Conservation (phyloP, 2,888 invertebrate species). For the Amphipyra berbera region DNA sequence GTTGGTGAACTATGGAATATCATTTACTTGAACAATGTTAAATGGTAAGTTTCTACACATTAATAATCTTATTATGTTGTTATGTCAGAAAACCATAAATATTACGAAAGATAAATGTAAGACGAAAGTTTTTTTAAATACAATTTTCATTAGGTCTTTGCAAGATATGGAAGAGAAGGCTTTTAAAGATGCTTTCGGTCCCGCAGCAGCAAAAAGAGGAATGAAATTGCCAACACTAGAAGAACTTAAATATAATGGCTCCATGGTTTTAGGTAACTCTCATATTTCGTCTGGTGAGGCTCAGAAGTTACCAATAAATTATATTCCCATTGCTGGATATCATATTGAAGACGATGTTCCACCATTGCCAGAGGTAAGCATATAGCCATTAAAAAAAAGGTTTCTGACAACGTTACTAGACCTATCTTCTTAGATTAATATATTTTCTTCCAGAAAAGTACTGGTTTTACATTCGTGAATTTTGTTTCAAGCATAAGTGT, state of each 20-base stretch:
- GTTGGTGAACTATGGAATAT: slow-evolving; percentile 54
- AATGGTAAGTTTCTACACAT: slow-evolving; percentile 34
- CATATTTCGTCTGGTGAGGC: slow-evolving; percentile 69
- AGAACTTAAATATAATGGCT: slow-evolving; percentile 67
- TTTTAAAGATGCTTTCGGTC: slow-evolving; percentile 37
- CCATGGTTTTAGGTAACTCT: slow-evolving; percentile 75
- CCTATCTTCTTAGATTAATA: no score
- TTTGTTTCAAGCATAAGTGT: no score
- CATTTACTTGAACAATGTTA: slow-evolving; percentile 20
- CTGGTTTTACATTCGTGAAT: no score
- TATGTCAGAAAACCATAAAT: no score
- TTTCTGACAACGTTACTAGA: no score
- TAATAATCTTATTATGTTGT: background rate
- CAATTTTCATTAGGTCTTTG: slow-evolving; percentile 24
- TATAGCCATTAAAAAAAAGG: no score
- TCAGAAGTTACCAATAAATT: slow-evolving; percentile 70
- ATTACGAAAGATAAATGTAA: background rate
- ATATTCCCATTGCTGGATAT: slow-evolving; percentile 73
- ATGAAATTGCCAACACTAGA: slow-evolving; percentile 61
- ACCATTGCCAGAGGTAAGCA: slow-evolving; percentile 71
- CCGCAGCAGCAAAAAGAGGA: slow-evolving; percentile 59
- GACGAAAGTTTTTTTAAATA: no score
- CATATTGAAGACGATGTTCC: slow-evolving; percentile 68
- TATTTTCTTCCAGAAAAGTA: no score
- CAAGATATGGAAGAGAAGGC: slow-evolving; percentile 37